Evolutionary conservation across 2,888 invertebrate genomes (phyloP).

Genomic region (Lasioglossum lativentre): DNA sequence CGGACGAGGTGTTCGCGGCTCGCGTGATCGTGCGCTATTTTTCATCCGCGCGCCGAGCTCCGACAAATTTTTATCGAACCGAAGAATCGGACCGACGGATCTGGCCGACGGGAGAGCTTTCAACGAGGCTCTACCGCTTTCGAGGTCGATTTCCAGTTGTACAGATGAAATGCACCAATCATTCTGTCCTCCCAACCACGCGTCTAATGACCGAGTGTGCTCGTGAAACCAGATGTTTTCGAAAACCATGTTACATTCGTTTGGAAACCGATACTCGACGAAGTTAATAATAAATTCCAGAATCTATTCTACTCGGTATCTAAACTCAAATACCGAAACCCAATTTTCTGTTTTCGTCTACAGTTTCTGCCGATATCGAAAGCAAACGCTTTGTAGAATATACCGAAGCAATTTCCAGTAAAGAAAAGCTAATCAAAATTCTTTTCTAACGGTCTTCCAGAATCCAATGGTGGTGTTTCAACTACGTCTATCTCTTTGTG

Average conservation of each 20-base stretch:
- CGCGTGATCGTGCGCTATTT: slow-evolving; percentile 58
- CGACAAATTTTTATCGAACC: slow-evolving; percentile 51
- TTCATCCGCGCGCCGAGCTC: slow-evolving; percentile 23
- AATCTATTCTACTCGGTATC: neutral
- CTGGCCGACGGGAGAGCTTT: neutral
- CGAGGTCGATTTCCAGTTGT: neutral
- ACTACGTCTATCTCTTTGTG: neutral
- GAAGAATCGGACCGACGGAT: slow-evolving; percentile 35
- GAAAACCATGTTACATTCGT: neutral
- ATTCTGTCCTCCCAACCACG: neutral
- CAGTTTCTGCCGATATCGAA: neutral
- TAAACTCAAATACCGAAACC: neutral
- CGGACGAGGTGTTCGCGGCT: slow-evolving; percentile 38
- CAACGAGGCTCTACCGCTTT: neutral
- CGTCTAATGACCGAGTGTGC: neutral
- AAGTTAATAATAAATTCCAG: neutral
- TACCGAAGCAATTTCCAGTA: neutral
- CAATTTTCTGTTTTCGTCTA: too few relatives aligned
- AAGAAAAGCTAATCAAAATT: neutral
- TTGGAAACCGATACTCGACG: too few relatives aligned
- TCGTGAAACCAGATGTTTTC: neutral
- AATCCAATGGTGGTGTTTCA: neutral
- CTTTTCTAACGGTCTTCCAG: neutral
- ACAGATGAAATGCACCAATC: neutral
- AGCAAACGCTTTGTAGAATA: neutral